Conservation (phyloP, 2,113 vertebrate species). For the Poeciliopsis prolifica region DNA sequence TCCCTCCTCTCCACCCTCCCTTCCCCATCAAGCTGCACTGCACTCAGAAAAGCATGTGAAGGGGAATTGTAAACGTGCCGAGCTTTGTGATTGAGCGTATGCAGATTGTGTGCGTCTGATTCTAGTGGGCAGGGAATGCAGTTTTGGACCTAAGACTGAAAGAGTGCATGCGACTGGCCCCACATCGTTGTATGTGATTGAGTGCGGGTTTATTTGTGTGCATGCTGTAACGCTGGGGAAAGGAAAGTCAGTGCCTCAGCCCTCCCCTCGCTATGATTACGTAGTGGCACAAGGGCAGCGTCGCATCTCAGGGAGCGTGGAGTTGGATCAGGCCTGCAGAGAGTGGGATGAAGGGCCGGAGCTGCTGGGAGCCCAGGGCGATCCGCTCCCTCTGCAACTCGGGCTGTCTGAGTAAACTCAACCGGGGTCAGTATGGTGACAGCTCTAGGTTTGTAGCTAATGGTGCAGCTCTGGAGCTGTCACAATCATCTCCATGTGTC, state of each 20-base stretch:
- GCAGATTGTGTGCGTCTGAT: slow-evolving; percentile 21
- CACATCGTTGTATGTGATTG: slow-evolving; percentile 22
- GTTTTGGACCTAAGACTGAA: slow-evolving; percentile 40
- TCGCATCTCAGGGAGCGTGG: slow-evolving; percentile 62
- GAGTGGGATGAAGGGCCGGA: slow-evolving; percentile 92
- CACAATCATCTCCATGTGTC: slow-evolving; percentile 49
- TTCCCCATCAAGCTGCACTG: slow-evolving; percentile 66
- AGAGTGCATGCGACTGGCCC: slow-evolving; percentile 31
- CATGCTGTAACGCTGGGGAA: slow-evolving; percentile 69
- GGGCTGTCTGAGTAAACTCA: slow-evolving; percentile 90
- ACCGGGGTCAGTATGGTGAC: slow-evolving; percentile 88
- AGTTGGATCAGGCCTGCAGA: slow-evolving; percentile 67
- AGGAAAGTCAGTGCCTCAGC: slow-evolving; percentile 59
- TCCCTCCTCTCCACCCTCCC: slow-evolving; percentile 51
- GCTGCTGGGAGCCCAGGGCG: slow-evolving; percentile 91
- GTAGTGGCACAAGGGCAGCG: slow-evolving; percentile 68
- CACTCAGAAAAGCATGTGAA: slow-evolving; percentile 77
- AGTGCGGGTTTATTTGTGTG: slow-evolving; percentile 45
- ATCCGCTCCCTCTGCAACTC: slow-evolving; percentile 92
- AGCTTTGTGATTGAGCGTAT: slow-evolving; percentile 59
- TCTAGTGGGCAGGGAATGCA: slow-evolving; percentile 41
- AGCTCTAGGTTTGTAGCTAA: slow-evolving; percentile 36
- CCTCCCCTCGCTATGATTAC: slow-evolving; percentile 67
- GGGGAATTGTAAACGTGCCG: slow-evolving; percentile 67
- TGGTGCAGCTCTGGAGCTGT: slow-evolving; percentile 51